Evolutionary conservation across 2,888 invertebrate genomes (phyloP).

Genomic region (Standfussiana lucernea): DNA sequence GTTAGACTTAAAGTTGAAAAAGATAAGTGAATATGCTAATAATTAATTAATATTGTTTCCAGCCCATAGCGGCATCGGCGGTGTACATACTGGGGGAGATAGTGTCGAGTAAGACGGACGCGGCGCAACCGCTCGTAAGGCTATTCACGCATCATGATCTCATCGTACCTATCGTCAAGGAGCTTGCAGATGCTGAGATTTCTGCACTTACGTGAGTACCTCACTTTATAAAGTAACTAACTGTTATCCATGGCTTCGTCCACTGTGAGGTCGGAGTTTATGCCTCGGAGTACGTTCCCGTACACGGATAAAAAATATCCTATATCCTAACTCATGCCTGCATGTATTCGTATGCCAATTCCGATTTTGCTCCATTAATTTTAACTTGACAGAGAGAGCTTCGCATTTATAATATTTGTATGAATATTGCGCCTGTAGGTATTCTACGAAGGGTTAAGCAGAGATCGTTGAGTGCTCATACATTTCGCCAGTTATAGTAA

Average conservation of each 20-base stretch:
- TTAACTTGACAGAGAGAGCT: neutral
- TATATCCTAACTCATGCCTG: neutral
- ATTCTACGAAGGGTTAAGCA: neutral
- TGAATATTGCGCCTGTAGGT: neutral
- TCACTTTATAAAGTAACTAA: neutral
- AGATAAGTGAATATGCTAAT: neutral
- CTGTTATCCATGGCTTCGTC: neutral
- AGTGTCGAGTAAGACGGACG: slow-evolving; percentile 96
- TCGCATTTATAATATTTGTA: neutral
- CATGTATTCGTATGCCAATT: neutral
- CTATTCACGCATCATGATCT: slow-evolving; percentile 96
- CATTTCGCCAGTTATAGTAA: neutral
- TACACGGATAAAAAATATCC: too few relatives aligned
- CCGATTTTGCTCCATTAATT: too few relatives aligned
- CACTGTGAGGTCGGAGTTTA: neutral
- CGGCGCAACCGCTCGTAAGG: slow-evolving; percentile 96
- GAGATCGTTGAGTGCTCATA: too few relatives aligned
- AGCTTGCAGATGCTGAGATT: slow-evolving; percentile 96
- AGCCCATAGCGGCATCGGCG: slow-evolving; percentile 95
- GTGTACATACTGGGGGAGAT: slow-evolving; percentile 97
- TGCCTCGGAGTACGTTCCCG: neutral
- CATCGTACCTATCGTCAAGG: slow-evolving; percentile 95
- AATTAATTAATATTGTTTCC: slow-evolving; percentile 69
- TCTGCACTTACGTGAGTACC: slow-evolving; percentile 95
- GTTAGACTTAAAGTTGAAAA: neutral